Evolutionary conservation across 2,888 invertebrate genomes (phyloP), one percentile per base, ranked within the genome.

Genomic region (Corbicula japonica): DNA sequence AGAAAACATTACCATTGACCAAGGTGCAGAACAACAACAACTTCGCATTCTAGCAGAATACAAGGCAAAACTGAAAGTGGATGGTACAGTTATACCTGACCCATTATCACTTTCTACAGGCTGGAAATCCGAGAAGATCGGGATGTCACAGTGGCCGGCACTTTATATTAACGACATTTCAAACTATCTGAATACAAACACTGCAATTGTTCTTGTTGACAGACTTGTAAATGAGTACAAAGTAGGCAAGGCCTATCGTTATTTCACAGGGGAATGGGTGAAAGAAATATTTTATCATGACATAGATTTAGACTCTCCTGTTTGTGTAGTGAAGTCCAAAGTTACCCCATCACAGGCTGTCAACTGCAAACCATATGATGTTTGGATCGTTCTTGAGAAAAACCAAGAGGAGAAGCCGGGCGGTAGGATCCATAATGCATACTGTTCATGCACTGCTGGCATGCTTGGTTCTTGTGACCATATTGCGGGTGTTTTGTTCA

Each of bases 231-330:
- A 56, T 56, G 56, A 56, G 30, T 56, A 56, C 30, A 56, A 56
- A 21, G 56, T 18, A 30, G 56, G 56, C 12, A 56, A 56, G n/a
- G 56, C 5, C 56, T 56, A 12, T n/a, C 56, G 56, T 8, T 56
- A 56, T n/a, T 56, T 56, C 30, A 6, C 6, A n/a, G n/a, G n/a
- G n/a, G n/a, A n/a, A n/a, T n/a, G n/a, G n/a, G n/a, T n/a, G n/a
- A n/a, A n/a, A n/a, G 23, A 10, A 56, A 12, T n/a, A n/a, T n/a
- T n/a, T n/a, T n/a, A n/a, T n/a, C n/a, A n/a, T n/a, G n/a, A n/a
- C n/a, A n/a, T n/a, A 12, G 30, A 30, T 26, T 6, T 12, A 26
- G 8, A 56, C 6, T n/a, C 8, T 8, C 30, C 26, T 21, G n/a
- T n/a, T n/a, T n/a, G n/a, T n/a, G n/a, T n/a, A n/a, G n/a, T n/a